These are phyloP conservation scores for Semaprochilodus insignis DNA, from an alignment of 2,797 vertebrate genomes.

Conservation along the genomic window DNA sequence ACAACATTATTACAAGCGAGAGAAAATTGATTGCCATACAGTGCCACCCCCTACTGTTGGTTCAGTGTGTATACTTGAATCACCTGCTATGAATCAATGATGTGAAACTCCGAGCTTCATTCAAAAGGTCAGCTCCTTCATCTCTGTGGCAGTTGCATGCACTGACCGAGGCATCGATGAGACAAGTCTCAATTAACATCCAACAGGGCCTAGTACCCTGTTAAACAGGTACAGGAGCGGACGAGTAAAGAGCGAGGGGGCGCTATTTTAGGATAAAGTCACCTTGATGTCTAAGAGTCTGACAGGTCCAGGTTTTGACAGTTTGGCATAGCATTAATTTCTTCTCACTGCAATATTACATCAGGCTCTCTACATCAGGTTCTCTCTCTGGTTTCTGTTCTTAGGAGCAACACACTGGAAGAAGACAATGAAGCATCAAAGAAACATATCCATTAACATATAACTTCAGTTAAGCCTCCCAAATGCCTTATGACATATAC, in stretches of 20 bases:
- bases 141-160: constrained; percentile 24
- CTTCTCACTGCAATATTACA: not conserved
- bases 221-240: constrained; percentile 32
- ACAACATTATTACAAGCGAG: not conserved
- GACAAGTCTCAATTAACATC: constrained; percentile 39
- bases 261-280: constrained; percentile 20
- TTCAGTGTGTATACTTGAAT: constrained; percentile 16
- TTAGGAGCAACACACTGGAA: not conserved
- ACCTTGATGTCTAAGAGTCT: constrained; percentile 25
- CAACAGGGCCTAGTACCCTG: not conserved
- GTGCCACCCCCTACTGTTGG: not conserved
- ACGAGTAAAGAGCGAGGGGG: not conserved
- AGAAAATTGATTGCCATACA: not conserved
- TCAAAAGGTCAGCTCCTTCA: constrained; percentile 22
- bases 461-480: not conserved
- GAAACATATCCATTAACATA: not conserved
- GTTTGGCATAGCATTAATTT: not conserved
- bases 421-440: not conserved
- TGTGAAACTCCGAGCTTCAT: constrained; percentile 8
- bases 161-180: constrained; percentile 35
- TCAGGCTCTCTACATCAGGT: not conserved
- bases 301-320: not conserved
- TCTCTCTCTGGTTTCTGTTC: not conserved
- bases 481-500: not conserved
- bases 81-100: constrained; percentile 47